Evolutionary conservation across 2,888 invertebrate genomes (phyloP).

Genomic region (Nephrotoma guestfalica): DNA sequence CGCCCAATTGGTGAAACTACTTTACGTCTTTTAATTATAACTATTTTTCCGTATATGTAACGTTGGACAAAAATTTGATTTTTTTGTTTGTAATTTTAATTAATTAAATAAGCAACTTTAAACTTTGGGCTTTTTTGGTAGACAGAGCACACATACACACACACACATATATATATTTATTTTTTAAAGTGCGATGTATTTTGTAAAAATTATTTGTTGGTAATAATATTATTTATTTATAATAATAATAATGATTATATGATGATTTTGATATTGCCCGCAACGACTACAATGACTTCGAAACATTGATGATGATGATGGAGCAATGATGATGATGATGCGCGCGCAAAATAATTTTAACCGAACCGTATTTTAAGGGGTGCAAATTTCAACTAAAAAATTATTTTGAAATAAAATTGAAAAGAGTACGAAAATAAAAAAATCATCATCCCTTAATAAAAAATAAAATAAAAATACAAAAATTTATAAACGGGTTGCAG

Average conservation of each 20-base stretch:
- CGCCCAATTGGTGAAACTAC: background rate
- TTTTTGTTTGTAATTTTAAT: background rate
- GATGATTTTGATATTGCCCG: background rate
- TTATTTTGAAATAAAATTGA: background rate
- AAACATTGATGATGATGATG: background rate
- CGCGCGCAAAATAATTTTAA: conserved; percentile 11
- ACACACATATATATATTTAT: too few relatives aligned
- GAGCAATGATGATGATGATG: background rate
- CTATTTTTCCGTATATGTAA: background rate
- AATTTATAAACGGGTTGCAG: conserved; percentile 2
- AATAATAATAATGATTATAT: background rate
- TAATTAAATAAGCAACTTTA: background rate
- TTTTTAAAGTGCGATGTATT: background rate
- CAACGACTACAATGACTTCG: background rate
- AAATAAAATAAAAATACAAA: background rate
- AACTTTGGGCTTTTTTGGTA: background rate
- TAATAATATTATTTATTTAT: background rate
- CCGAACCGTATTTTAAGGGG: conserved; percentile 15
- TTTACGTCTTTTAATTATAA: background rate
- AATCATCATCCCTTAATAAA: conserved; percentile 1
- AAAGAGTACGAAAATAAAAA: background rate
- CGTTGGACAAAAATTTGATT: background rate
- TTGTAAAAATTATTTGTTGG: background rate
- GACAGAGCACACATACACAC: background rate
- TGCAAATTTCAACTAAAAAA: conserved; percentile 14